Evolutionary conservation across 2,888 invertebrate species (phyloP).

Genomic region (Meiosimyza decipiens): DNA sequence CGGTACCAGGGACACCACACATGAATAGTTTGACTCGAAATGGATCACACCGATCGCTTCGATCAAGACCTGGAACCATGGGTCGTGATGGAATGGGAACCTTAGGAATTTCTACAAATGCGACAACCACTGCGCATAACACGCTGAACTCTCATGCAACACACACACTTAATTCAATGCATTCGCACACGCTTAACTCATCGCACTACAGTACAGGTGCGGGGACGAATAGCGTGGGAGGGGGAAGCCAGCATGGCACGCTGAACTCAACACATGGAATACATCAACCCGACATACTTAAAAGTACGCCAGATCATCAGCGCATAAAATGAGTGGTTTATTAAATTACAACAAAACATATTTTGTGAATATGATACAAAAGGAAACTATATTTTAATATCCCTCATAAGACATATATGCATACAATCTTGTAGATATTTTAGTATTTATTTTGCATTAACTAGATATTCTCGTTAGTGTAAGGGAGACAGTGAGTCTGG

Average conservation of each 20-base stretch:
- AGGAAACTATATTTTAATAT: neutral
- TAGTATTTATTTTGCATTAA: too few relatives aligned
- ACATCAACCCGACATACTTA: slow-evolving; percentile 81
- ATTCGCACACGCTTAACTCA: slow-evolving; percentile 66
- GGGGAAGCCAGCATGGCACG: slow-evolving; percentile 60
- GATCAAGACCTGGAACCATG: slow-evolving; percentile 55
- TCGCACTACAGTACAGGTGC: slow-evolving; percentile 60
- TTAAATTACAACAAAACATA: slow-evolving; percentile 8
- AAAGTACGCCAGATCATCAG: slow-evolving; percentile 88
- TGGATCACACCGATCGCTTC: slow-evolving; percentile 75
- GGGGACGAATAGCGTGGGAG: slow-evolving; percentile 47
- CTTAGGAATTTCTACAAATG: slow-evolving; percentile 63
- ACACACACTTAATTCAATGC: slow-evolving; percentile 67
- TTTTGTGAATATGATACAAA: slow-evolving; percentile 40
- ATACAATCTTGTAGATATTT: too few relatives aligned
- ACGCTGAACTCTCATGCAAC: slow-evolving; percentile 72
- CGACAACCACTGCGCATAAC: slow-evolving; percentile 69
- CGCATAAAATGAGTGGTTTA: slow-evolving; percentile 62
- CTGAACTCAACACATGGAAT: slow-evolving; percentile 59
- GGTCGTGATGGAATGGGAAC: slow-evolving; percentile 48
- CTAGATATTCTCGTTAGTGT: too few relatives aligned
- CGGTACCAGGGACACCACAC: slow-evolving; percentile 80
- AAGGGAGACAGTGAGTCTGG: too few relatives aligned
- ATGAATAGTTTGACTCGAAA: slow-evolving; percentile 81
- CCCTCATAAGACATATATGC: too few relatives aligned